These are phyloP conservation scores for Sphaeramia orbicularis DNA, from an alignment of 2,797 vertebrate genomes.

Conservation along the genomic window DNA sequence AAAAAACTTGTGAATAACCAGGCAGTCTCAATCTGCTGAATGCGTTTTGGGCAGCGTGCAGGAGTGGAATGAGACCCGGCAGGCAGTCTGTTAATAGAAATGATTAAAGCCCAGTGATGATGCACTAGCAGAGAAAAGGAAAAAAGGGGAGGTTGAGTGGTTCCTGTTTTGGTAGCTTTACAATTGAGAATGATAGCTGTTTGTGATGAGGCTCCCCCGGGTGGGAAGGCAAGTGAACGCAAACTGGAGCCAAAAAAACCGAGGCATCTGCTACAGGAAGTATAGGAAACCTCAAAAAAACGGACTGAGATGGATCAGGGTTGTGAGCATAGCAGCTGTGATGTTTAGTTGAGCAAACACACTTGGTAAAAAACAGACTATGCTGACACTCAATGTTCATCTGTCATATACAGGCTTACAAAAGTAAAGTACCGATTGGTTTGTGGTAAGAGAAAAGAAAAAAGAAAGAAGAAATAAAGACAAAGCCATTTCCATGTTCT, in stretches of 20 bases:
- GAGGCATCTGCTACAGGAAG: slow-evolving; percentile 12
- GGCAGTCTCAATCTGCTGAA: slow-evolving; percentile 41
- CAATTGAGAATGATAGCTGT: slow-evolving; percentile 26
- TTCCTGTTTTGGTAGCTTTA: slow-evolving; percentile 27
- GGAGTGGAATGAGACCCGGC: slow-evolving; percentile 38
- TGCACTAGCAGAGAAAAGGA: slow-evolving; percentile 47
- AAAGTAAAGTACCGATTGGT: slow-evolving; percentile 9
- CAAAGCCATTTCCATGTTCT: slow-evolving; percentile 18
- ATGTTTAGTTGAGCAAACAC: slow-evolving; percentile 29
- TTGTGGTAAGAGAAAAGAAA: not conserved
- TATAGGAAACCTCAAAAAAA: slow-evolving; percentile 9
- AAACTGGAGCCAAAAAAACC: slow-evolving; percentile 14
- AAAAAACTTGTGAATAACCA: slow-evolving; percentile 33
- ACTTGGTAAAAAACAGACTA: slow-evolving; percentile 27
- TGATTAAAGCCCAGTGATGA: slow-evolving; percentile 54
- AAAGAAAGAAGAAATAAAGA: not conserved
- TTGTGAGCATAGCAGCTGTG: slow-evolving; percentile 6
- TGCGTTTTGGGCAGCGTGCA: slow-evolving; percentile 46
- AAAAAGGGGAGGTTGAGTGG: slow-evolving; percentile 19
- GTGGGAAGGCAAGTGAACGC: slow-evolving; percentile 11
- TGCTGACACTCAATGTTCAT: not conserved
- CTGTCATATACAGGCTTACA: slow-evolving; percentile 5
- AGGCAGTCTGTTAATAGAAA: slow-evolving; percentile 60
- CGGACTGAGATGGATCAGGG: slow-evolving; percentile 6
- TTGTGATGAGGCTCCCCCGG: slow-evolving; percentile 20